A percentile compares a stretch with the other conserved stretches of the same genome.
Conservation (phyloP, 2,113 vertebrate species). For the Sterrhoptilus dennistouni region DNA sequence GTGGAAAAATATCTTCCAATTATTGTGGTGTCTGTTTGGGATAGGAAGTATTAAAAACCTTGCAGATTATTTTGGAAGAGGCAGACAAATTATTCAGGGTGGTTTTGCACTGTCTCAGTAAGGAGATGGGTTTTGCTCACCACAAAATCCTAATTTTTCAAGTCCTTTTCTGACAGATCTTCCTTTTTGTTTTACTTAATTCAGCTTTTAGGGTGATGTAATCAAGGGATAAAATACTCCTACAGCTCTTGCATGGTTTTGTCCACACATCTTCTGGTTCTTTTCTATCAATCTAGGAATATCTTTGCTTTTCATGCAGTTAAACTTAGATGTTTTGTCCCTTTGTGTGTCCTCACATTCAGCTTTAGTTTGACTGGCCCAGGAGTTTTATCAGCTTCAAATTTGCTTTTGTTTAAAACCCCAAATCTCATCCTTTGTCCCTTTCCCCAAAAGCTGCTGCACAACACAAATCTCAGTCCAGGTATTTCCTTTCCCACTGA, state of each 20-base stretch:
- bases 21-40: neutral
- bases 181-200: neutral
- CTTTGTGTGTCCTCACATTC: neutral
- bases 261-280: neutral
- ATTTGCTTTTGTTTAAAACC: neutral
- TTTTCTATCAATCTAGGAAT: neutral
- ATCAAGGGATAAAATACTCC: neutral
- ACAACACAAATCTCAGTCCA: neutral
- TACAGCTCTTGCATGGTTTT: neutral
- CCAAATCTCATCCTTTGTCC: neutral
- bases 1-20: neutral
- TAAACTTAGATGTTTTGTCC: neutral
- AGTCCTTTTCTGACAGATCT: neutral
- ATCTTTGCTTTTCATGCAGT: neutral
- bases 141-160: neutral
- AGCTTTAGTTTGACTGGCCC: neutral
- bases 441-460: neutral
- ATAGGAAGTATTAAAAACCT: conserved; percentile 45
- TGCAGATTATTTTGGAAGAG: conserved; percentile 25
- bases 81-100: neutral
- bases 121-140: neutral
- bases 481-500: neutral
- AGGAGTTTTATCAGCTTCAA: neutral
- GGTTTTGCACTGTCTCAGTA: neutral
- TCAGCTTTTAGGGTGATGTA: neutral